Evolutionary conservation across 2,888 invertebrate species (phyloP).

Genomic region (Ligdia adustata): DNA sequence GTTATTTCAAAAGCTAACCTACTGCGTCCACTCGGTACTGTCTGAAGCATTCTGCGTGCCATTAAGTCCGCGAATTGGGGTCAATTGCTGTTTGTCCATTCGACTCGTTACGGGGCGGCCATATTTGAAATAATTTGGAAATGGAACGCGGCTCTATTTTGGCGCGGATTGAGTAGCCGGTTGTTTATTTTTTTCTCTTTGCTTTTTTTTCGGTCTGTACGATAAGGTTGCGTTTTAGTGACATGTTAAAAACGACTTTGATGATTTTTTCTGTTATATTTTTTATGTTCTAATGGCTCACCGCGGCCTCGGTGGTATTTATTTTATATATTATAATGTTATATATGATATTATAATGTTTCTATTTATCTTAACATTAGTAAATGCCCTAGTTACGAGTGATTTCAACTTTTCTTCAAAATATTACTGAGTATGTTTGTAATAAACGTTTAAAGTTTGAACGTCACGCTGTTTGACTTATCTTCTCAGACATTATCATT

Average conservation of each 20-base stretch:
- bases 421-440: too few relatives aligned
- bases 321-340: too few relatives aligned
- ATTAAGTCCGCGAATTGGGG: constrained; percentile 48
- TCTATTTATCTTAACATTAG: too few relatives aligned
- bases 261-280: neutral
- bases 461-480: too few relatives aligned
- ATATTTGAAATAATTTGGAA: constrained; percentile 71
- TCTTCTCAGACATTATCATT: too few relatives aligned
- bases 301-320: too few relatives aligned
- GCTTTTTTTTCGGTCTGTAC: neutral
- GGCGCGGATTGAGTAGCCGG: constrained; percentile 27
- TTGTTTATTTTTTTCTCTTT: neutral
- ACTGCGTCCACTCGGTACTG: constrained; percentile 12
- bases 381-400: too few relatives aligned
- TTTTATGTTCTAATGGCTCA: too few relatives aligned
- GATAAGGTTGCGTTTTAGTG: neutral
- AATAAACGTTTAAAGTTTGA: too few relatives aligned
- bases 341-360: too few relatives aligned
- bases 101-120: constrained; percentile 49
- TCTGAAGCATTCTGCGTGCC: constrained; percentile 29
- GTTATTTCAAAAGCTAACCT: constrained; percentile 3
- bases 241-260: neutral
- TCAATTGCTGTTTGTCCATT: constrained; percentile 54
- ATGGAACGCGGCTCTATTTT: constrained; percentile 44
- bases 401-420: too few relatives aligned